Percentiles rank a stretch among this genome's conserved stretches.
phyloP scores from a whole-genome alignment of 2,888 invertebrate species.

The Amaurobius ferox region DNA sequence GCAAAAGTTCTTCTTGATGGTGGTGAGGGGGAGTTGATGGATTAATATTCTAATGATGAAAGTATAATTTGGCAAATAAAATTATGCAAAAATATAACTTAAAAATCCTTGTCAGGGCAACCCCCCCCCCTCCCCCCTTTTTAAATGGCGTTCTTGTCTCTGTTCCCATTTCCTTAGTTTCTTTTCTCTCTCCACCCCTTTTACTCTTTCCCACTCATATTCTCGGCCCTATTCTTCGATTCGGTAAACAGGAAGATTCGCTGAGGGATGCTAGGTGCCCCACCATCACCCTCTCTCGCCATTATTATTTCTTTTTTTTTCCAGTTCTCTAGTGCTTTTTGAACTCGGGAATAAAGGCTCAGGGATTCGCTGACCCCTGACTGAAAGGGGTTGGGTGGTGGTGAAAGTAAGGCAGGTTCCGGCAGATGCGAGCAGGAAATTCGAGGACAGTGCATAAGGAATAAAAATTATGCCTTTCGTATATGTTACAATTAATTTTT shows the following conservation, averaged over 20 bases:
- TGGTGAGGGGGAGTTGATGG: too few relatives aligned
- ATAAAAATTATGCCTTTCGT: too few relatives aligned
- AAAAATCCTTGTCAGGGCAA: too few relatives aligned
- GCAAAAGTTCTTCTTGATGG: too few relatives aligned
- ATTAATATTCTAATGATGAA: too few relatives aligned
- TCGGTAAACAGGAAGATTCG: constrained; percentile 19
- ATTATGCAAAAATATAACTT: too few relatives aligned
- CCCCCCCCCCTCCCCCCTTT: too few relatives aligned
- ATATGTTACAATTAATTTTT: too few relatives aligned
- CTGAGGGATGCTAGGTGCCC: neutral
- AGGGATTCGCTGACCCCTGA: constrained; percentile 13
- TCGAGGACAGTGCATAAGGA: too few relatives aligned
- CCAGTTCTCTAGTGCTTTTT: neutral
- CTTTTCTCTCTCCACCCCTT: neutral
- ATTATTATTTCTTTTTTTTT: constrained; percentile 1
- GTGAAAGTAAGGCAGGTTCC: neutral
- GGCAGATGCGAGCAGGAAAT: neutral
- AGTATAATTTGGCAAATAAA: too few relatives aligned
- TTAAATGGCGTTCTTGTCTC: too few relatives aligned
- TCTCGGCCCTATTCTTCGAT: neutral
- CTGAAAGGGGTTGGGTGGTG: neutral
- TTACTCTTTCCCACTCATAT: neutral
- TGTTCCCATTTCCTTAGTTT: too few relatives aligned
- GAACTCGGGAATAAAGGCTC: neutral
- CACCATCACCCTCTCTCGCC: neutral